Evolutionary conservation across 2,113 vertebrate species (phyloP), one percentile per base, ranked within the genome.

Genomic region (Ciconia boyciana): DNA sequence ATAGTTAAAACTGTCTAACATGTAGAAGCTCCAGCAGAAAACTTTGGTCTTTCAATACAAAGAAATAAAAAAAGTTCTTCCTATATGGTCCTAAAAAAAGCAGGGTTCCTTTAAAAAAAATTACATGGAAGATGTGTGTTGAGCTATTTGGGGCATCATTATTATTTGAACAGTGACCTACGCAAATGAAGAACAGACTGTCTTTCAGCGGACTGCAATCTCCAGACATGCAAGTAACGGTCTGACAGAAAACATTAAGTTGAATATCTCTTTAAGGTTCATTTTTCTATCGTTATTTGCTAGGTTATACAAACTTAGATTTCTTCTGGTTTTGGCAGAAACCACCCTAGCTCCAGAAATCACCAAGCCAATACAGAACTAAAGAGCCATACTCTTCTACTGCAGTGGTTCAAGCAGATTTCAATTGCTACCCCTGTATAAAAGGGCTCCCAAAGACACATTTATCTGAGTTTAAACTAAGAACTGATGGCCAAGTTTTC

Each of bases 91-190:
- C 25, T 48, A 75, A 83, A 83, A 78, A 76, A 54, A 83, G 8
- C 10, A 90, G 32, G 13, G 58, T 26, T 68, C 48, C 92, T 96
- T 93, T 84, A 94, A 95, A 48, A 76, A 79, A 48, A 72, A 39
- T 21, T 16, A 57, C 62, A 57, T 44, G 39, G 12, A 87, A 77
- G 81, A 97, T 46, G 36, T 84, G 86, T 69, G 71, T 83, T 78
- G 78, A 94, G 93, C 91, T 96, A 96, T 94, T 80, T 93, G 89
- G 57, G 82, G 91, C 70, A 95, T 95, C 94, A 95, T 96, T 94
- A 97, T 82, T 96, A 94, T 95, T 95, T 97, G 88, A 96, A 95
- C 66, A 96, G 81, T 77, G 93, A 89, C 77, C 78, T 85, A 77
- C 28, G 41, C 78, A 93, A 79, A 83, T 7, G 87, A 84, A 77